Conservation (phyloP, 2,113 vertebrate species). For the Trogon surrucura region DNA sequence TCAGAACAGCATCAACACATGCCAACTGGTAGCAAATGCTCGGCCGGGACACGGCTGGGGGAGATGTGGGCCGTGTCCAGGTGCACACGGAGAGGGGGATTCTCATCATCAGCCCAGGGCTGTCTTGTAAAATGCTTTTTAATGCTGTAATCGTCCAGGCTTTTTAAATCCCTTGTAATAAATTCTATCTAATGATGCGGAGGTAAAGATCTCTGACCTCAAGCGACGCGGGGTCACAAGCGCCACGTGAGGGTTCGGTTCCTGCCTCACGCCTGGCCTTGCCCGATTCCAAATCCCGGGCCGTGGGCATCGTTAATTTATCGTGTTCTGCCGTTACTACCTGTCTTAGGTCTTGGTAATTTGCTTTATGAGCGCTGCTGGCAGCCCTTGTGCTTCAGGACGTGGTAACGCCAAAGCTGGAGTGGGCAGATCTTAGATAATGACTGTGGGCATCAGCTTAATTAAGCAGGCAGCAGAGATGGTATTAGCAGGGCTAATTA, state of each 20-base stretch:
- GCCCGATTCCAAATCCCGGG: too few relatives aligned
- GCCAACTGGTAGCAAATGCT: neutral
- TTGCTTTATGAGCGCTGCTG: accelerated
- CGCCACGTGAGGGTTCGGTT: too few relatives aligned
- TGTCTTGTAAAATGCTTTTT: neutral
- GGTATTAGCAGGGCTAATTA: neutral
- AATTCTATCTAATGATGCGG: neutral
- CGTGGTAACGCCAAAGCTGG: accelerated
- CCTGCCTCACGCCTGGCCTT: too few relatives aligned
- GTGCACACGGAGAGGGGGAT: neutral
- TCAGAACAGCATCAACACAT: neutral
- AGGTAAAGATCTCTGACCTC: accelerated
- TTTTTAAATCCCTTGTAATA: slow-evolving; percentile 37
- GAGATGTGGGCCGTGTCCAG: too few relatives aligned
- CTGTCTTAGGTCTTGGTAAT: too few relatives aligned
- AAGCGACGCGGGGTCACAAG: accelerated
- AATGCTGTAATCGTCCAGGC: neutral
- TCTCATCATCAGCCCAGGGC: accelerated
- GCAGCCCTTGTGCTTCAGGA: neutral
- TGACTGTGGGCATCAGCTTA: accelerated
- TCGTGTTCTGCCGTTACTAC: too few relatives aligned
- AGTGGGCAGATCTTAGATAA: neutral
- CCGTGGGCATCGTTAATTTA: too few relatives aligned
- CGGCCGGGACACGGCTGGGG: neutral
- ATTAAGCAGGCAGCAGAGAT: neutral